phyloP scores from a whole-genome alignment of 2,797 vertebrate species.

The Leptatherina wallacei region DNA sequence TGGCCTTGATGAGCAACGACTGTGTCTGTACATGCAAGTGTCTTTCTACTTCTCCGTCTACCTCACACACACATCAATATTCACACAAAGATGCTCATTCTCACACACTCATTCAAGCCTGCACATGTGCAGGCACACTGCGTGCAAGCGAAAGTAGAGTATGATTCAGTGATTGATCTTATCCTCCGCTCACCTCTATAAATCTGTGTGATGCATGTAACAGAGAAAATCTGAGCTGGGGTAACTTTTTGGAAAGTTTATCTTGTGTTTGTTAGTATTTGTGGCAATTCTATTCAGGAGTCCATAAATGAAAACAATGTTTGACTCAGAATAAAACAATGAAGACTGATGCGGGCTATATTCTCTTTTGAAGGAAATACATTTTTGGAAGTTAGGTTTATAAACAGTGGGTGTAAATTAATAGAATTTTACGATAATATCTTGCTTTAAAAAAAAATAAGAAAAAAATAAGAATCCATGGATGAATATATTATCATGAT shows the following conservation, averaged over 20 bases:
- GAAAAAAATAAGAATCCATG: background rate
- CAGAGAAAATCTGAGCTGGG: background rate
- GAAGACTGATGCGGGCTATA: background rate
- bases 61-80: conserved; percentile 27
- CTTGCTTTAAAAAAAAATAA: no score
- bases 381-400: background rate
- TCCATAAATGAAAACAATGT: background rate
- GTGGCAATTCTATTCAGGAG: background rate
- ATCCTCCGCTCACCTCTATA: conserved; percentile 37
- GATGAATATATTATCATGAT: background rate
- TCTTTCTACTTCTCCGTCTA: conserved; percentile 13
- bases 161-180: conserved; percentile 53
- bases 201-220: conserved; percentile 13
- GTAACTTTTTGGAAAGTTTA: conserved; percentile 3
- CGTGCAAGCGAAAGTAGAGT: conserved; percentile 52
- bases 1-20: conserved; percentile 15
- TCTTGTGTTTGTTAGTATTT: background rate
- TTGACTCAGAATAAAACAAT: background rate
- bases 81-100: conserved; percentile 39
- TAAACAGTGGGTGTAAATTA: background rate
- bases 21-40: conserved; percentile 1
- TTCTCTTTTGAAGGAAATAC: background rate
- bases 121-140: conserved; percentile 64
- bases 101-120: conserved; percentile 48
- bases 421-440: conserved; percentile 1